phyloP scores from a whole-genome alignment of 2,113 vertebrate genomes.

The Morone saxatilis region DNA sequence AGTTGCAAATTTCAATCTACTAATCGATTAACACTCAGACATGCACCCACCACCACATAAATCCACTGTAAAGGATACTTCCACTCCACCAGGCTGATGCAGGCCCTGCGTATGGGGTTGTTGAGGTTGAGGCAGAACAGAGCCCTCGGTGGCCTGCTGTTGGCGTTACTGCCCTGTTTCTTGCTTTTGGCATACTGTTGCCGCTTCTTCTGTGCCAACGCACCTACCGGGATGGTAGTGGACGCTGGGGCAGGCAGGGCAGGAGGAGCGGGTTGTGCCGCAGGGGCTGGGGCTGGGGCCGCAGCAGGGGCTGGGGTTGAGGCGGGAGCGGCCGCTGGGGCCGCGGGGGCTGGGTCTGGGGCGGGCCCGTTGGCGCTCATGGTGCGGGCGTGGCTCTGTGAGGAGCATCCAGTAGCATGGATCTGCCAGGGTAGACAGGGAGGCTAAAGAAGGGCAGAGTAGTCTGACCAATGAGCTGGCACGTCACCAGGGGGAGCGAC shows the following conservation, averaged over 20 bases:
- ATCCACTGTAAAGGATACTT: slow-evolving; percentile 94
- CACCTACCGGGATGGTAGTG: slow-evolving; percentile 89
- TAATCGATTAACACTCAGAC: background rate
- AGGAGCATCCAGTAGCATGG: slow-evolving; percentile 92
- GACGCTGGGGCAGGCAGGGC: slow-evolving; percentile 72
- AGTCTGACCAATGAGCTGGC: slow-evolving; percentile 92
- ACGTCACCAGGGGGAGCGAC: slow-evolving; percentile 92
- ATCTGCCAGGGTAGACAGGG: slow-evolving; percentile 95
- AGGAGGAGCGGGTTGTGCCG: slow-evolving; percentile 61
- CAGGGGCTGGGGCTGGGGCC: slow-evolving; percentile 67
- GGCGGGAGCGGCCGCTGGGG: slow-evolving; percentile 70
- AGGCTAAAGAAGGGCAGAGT: slow-evolving; percentile 87
- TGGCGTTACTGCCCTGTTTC: slow-evolving; percentile 96
- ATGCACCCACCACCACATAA: background rate
- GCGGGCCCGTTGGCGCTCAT: slow-evolving; percentile 94
- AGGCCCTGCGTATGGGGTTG: slow-evolving; percentile 99
- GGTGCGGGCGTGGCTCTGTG: slow-evolving; percentile 94
- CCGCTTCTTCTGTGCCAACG: slow-evolving; percentile 98
- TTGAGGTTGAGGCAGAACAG: slow-evolving; percentile 99
- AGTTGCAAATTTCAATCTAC: background rate
- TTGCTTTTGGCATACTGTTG: slow-evolving; percentile 99
- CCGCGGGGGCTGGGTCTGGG: slow-evolving; percentile 73
- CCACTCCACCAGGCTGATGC: slow-evolving; percentile 99
- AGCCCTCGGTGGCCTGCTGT: slow-evolving; percentile 94
- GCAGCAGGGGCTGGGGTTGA: slow-evolving; percentile 61